Base-by-base conservation (phyloP, 2,888 invertebrate genomes). In the Epinotia ramella region DNA sequence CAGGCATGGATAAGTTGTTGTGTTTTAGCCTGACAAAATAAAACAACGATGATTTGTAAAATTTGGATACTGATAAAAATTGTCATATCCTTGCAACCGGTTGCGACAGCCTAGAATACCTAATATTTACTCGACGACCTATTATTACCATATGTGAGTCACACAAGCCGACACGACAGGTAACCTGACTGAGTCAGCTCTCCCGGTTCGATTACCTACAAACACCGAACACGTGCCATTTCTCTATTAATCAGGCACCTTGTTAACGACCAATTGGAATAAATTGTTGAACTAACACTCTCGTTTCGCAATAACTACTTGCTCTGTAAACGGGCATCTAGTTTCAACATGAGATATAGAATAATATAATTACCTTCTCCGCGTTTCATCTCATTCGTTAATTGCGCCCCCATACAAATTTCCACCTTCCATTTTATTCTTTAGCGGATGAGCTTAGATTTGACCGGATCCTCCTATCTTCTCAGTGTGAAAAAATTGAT, bases 141-240 rank as follows among this genome's bases (percentile, higher is more conserved):
- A 62, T 73, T 69, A 69, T 57, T 74, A 28, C 64, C 69, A 74
- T 69, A 68, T 49, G 64, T 65, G 65, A 74, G n/a, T 69, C 69
- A 68, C 24, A 9, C 16, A 2, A 40, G 40, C 40, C 9, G 33
- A 33, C 33, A 33, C 33, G 33, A 57, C 62, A 24, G 20, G 64
- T 56, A 64, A 69, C 57, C 56, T 46, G 68, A 63, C 28, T 20
- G 24, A 62, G 28, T 57, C 40, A 57, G 56, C 11, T 67, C 13
- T 74, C 46, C 20, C 11, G 60, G 40, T 74, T 44, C 74, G 20
- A 33, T 69, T 73, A 46, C 57, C 28, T 49, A n/a, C 53, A n/a
- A n/a, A 66, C 16, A 24, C 12, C 5, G 28, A 46, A 57, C 28
- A 56, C 67, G 67, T 67, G 67, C 67, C 56, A 67, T 40, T 40